Evolutionary conservation across 2,113 vertebrate genomes (phyloP).

Genomic region (Oceanites oceanicus): DNA sequence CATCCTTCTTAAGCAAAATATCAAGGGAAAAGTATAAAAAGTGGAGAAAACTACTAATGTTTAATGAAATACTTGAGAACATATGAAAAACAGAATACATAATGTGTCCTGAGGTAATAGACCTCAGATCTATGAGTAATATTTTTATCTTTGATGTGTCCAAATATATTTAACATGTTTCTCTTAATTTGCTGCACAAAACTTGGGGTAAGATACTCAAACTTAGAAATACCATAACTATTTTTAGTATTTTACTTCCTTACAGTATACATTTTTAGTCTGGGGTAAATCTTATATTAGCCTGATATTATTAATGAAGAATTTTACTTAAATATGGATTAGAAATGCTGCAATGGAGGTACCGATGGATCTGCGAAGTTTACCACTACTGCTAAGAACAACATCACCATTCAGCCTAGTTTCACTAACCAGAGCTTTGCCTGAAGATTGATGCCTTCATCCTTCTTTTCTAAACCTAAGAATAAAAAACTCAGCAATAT

Average conservation of each 20-base stretch:
- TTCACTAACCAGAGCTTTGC: neutral
- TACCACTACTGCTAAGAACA: neutral
- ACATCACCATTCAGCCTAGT: neutral
- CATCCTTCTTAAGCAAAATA: neutral
- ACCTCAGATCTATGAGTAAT: neutral
- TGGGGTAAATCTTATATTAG: neutral
- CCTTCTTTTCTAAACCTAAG: neutral
- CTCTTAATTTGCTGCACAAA: neutral
- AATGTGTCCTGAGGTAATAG: conserved; percentile 1
- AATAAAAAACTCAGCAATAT: neutral
- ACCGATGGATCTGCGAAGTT: fast-evolving
- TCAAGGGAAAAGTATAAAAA: neutral
- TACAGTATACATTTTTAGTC: neutral
- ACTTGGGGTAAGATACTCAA: neutral
- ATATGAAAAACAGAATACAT: neutral
- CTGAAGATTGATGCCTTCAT: neutral
- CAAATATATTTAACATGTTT: neutral
- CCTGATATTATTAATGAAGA: neutral
- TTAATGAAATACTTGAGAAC: conserved; percentile 13
- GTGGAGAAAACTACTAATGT: neutral
- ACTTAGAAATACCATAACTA: neutral
- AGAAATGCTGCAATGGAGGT: neutral
- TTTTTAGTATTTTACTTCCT: neutral
- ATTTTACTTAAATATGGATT: neutral
- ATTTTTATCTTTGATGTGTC: conserved; percentile 28